Evolutionary conservation across 2,113 vertebrate species (phyloP).

Genomic region (Brachypodius melanocephalos): DNA sequence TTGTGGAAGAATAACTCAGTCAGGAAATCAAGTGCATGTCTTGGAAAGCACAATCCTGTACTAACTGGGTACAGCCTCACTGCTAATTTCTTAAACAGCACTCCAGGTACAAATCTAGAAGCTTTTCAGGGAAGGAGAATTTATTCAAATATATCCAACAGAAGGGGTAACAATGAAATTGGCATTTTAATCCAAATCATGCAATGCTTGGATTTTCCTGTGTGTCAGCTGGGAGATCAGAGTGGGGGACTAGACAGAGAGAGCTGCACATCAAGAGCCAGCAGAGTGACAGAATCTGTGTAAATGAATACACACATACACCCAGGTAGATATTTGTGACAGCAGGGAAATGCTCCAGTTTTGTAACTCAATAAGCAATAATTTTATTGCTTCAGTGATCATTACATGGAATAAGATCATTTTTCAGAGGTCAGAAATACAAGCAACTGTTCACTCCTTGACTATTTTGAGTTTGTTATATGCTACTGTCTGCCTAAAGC

Average conservation of each 20-base stretch:
- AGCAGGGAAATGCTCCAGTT: neutral
- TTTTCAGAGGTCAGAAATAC: neutral
- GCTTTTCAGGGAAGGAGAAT: neutral
- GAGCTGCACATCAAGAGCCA: neutral
- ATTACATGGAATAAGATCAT: neutral
- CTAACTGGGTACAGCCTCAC: neutral
- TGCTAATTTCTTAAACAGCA: neutral
- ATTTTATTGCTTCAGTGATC: neutral
- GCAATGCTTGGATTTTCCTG: neutral
- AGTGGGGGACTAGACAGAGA: neutral
- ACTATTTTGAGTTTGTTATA: neutral
- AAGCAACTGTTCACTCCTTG: neutral
- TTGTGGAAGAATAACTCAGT: neutral
- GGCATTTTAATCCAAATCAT: neutral
- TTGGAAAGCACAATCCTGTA: neutral
- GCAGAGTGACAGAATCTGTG: neutral
- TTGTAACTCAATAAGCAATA: neutral
- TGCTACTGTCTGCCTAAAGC: neutral
- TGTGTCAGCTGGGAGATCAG: neutral
- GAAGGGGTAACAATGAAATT: neutral
- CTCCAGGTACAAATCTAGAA: neutral
- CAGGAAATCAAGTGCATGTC: neutral
- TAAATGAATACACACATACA: rapidly evolving
- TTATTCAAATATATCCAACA: neutral
- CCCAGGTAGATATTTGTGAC: too few relatives aligned